Percentiles rank a stretch among this genome's conserved stretches.
phyloP scores from a whole-genome alignment of 2,113 vertebrate genomes.

The Mirza zaza region DNA sequence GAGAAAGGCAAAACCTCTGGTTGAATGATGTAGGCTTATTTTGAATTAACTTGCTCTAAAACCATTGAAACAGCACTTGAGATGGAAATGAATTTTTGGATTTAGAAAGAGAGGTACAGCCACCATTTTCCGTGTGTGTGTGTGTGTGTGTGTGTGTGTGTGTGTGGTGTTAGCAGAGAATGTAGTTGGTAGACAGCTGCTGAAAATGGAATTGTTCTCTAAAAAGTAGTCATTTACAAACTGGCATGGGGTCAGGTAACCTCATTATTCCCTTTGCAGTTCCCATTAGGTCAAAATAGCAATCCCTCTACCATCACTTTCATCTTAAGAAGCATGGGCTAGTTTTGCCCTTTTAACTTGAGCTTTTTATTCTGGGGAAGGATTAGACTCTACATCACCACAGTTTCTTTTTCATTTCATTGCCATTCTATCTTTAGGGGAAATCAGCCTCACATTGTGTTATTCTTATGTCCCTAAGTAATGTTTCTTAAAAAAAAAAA shows the following conservation, averaged over 20 bases:
- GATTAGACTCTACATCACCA: constrained; percentile 68
- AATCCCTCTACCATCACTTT: constrained; percentile 58
- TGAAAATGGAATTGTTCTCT: constrained; percentile 68
- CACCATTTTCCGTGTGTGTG: not conserved
- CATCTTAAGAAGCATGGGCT: constrained; percentile 62
- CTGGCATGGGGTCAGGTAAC: constrained; percentile 63
- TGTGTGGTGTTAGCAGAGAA: not conserved
- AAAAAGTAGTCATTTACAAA: constrained; percentile 78
- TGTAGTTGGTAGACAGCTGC: constrained; percentile 58
- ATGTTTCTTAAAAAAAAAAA: constrained; percentile 65
- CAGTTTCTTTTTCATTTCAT: constrained; percentile 66
- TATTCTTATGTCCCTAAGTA: constrained; percentile 74
- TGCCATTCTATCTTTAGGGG: constrained; percentile 70
- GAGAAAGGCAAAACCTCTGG: constrained; percentile 67
- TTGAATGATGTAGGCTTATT: constrained; percentile 52
- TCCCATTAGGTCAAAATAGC: constrained; percentile 78
- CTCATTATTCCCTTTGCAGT: constrained; percentile 73
- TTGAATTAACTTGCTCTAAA: constrained; percentile 58
- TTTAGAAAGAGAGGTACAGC: not conserved
- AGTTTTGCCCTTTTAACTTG: constrained; percentile 72
- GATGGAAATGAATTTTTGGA: not conserved
- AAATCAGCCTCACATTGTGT: constrained; percentile 81
- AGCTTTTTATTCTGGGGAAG: constrained; percentile 74
- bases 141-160: not conserved
- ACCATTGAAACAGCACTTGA: constrained; percentile 13